These are phyloP conservation scores for Lymantria dispar DNA, from an alignment of 2,888 invertebrate genomes.

Conservation along the genomic window DNA sequence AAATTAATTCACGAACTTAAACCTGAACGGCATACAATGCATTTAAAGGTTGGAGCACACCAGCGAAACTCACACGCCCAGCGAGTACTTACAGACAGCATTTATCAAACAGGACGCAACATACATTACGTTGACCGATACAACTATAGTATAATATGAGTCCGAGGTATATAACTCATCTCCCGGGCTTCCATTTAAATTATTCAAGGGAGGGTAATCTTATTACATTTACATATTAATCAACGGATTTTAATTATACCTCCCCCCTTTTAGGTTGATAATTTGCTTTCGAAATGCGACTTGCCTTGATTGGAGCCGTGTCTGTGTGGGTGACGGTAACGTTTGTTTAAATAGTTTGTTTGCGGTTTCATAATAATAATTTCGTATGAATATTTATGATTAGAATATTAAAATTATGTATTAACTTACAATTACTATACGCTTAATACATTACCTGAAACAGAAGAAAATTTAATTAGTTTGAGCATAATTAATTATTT, in stretches of 20 bases:
- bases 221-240: conserved; percentile 99
- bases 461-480: conserved; percentile 26
- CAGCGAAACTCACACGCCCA: conserved; percentile 20
- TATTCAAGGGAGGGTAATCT: conserved; percentile 97
- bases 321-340: conserved; percentile 59
- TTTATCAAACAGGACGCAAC: conserved; percentile 60
- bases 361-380: conserved; percentile 39
- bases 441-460: conserved; percentile 57
- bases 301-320: conserved; percentile 71
- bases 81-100: conserved; percentile 34
- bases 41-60: conserved; percentile 7
- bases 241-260: conserved; percentile 98
- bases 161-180: conserved; percentile 76
- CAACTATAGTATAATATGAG: conserved; percentile 66
- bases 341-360: conserved; percentile 62
- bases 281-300: conserved; percentile 79
- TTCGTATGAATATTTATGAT: conserved; percentile 32
- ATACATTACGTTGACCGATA: conserved; percentile 61
- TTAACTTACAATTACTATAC: conserved; percentile 37
- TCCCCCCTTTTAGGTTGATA: conserved; percentile 81
- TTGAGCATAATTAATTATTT: background rate
- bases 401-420: conserved; percentile 18
- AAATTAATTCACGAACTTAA: background rate
- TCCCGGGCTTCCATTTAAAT: conserved; percentile 78
- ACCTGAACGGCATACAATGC: conserved; percentile 6